These are phyloP conservation scores for Toxotes jaculatrix DNA, from an alignment of 2,113 vertebrate genomes.

Conservation along the genomic window DNA sequence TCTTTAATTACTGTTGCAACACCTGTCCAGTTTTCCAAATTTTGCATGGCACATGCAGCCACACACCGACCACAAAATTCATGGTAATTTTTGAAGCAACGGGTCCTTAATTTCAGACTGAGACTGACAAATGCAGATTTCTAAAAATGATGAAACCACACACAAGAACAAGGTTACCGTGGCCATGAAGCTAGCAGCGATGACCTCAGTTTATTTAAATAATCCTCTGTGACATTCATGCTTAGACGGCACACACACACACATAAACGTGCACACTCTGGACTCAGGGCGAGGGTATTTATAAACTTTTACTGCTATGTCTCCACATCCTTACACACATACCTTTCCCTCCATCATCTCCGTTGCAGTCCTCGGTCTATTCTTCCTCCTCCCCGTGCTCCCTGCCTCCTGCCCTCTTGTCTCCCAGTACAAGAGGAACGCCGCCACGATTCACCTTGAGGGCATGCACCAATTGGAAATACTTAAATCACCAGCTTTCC, in stretches of 20 bases:
- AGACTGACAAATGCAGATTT: too few species aligned
- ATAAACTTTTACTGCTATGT: constrained; percentile 46
- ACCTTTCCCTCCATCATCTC: constrained; percentile 63
- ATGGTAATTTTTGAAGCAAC: background rate
- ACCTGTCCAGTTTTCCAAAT: background rate
- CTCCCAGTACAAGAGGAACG: constrained; percentile 17
- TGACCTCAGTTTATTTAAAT: constrained; percentile 72
- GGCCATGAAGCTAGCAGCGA: constrained; percentile 34
- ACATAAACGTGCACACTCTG: background rate
- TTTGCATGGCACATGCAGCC: background rate
- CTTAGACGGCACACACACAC: constrained; percentile 28
- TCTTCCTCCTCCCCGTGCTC: background rate
- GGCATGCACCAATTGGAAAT: constrained; percentile 38
- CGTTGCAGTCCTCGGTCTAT: constrained; percentile 17
- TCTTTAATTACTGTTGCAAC: background rate
- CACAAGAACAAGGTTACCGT: constrained; percentile 47
- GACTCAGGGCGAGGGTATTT: constrained; percentile 66
- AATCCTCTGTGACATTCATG: constrained; percentile 60
- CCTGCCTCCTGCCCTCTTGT: background rate
- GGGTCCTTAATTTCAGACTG: background rate
- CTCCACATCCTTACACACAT: constrained; percentile 46
- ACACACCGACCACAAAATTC: background rate
- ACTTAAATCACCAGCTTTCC: constrained; percentile 46
- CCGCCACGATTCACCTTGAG: constrained; percentile 6
- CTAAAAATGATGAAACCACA: background rate